These are phyloP conservation scores for Dolomedes plantarius DNA, from an alignment of 2,888 invertebrate genomes.

Conservation along the genomic window DNA sequence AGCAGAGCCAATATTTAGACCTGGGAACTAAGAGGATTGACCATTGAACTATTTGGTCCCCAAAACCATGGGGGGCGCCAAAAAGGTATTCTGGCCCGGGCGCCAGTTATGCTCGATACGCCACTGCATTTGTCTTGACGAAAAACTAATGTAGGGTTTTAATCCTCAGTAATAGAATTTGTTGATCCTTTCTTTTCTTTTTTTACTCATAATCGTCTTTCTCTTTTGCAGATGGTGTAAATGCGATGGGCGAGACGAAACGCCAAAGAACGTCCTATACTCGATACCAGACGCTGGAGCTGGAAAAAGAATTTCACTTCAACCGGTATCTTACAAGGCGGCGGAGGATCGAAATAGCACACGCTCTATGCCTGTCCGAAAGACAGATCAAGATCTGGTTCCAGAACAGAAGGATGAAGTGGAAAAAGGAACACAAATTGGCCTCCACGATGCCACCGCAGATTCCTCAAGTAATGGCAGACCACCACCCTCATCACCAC, in stretches of 20 bases:
- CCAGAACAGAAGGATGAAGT: conserved; percentile 80
- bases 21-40: no score
- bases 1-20: no score
- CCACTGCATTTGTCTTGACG: no score
- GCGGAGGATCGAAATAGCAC: conserved; percentile 96
- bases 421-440: conserved; percentile 74
- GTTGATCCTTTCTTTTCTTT: no score
- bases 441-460: conserved; percentile 74
- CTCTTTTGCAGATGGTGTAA: conserved; percentile 89
- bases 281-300: conserved; percentile 93
- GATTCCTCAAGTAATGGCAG: conserved; percentile 73
- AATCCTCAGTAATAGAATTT: no score
- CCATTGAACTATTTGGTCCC: no score
- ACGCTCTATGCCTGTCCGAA: conserved; percentile 95
- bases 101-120: no score
- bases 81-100: no score
- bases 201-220: background rate
- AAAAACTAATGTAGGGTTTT: no score
- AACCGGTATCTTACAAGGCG: conserved; percentile 97
- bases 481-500: conserved; percentile 68
- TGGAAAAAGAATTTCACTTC: conserved; percentile 98
- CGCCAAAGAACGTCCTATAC: conserved; percentile 88
- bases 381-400: conserved; percentile 98
- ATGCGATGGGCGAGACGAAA: conserved; percentile 97
- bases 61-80: no score